Conservation (phyloP, 1,140 invertebrate genomes). For the Magallana ariakensis region DNA sequence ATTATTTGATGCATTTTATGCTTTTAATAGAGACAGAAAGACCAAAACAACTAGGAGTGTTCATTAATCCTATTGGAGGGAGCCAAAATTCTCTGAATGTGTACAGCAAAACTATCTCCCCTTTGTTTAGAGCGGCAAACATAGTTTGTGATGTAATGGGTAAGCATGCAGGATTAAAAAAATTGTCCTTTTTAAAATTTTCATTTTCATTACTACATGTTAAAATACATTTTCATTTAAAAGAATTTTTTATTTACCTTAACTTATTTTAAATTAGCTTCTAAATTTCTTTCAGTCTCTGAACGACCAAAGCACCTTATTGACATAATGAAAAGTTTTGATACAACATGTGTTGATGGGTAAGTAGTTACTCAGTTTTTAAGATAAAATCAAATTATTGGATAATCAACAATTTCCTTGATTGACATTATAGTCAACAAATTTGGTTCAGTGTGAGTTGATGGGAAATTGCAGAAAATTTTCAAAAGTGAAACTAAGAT, state of each 20-base stretch:
- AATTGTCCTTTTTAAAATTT: not conserved
- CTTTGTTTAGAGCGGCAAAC: constrained; percentile 19
- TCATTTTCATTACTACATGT: not conserved
- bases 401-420: no score
- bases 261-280: not conserved
- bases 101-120: not conserved
- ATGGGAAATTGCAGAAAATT: no score
- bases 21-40: not conserved
- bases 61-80: constrained; percentile 42
- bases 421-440: no score
- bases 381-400: no score
- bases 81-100: constrained; percentile 13
- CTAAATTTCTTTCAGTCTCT: not conserved
- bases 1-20: not conserved
- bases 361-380: not conserved
- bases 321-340: not conserved
- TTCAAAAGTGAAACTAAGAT: no score
- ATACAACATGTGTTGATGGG: not conserved
- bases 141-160: constrained; percentile 32
- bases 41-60: constrained; percentile 29
- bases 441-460: no score
- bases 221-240: not conserved
- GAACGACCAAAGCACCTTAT: not conserved
- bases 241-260: no score
- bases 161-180: not conserved